Evolutionary conservation across 92 coral and sea anemone genomes (phyloP), one percentile per base, ranked within the genome.

Genomic region (Zoanthus gigantus): DNA sequence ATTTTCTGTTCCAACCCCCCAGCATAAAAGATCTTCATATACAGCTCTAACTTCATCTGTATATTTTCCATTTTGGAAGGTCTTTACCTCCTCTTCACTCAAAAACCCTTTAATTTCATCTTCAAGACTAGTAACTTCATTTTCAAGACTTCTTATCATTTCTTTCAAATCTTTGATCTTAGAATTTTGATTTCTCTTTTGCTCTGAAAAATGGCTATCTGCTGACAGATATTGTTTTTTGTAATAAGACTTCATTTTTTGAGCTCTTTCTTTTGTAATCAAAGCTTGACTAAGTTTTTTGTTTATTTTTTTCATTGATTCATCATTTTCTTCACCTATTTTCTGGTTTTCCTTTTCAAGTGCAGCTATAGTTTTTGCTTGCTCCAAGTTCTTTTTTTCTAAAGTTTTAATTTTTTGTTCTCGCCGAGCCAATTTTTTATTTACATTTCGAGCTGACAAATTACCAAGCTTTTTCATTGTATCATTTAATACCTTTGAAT

Each of bases 1-100:
- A 75, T 85, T 85, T 75, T 58, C 79, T 9, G 89, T 68, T 50
- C 89, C 89, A 1, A 74, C 89, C 28, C 88, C 83, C 83, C 78
- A 56, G 69, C 90, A 87, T 72, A 85, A 9, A 0, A 87, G 71
- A 53, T 78, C 79, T 34, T 87, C 42, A 37, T 37, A 37, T 37
- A 37, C 42, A 37, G 42, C 42, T 37, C 42, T 37, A 37, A 37
- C 42, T 37, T 37, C 42, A 37, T 37, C 42, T 37, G 42, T 37
- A 4, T 37, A 37, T 37, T 37, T 37, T 37, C 42, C 42, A 2
- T 4, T 37, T 37, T 37, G 42, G 42, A 23, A 2, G 2, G 4
- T 37, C 42, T 37, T 37, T 37, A 37, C 42, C 42, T 37, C 42
- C 42, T 37, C 42, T 37, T 37, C 42, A 37, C 42, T 37, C 42